These are phyloP conservation scores for Protobothrops flavoviridis DNA, from an alignment of 2,113 vertebrate genomes.

Conservation along the genomic window DNA sequence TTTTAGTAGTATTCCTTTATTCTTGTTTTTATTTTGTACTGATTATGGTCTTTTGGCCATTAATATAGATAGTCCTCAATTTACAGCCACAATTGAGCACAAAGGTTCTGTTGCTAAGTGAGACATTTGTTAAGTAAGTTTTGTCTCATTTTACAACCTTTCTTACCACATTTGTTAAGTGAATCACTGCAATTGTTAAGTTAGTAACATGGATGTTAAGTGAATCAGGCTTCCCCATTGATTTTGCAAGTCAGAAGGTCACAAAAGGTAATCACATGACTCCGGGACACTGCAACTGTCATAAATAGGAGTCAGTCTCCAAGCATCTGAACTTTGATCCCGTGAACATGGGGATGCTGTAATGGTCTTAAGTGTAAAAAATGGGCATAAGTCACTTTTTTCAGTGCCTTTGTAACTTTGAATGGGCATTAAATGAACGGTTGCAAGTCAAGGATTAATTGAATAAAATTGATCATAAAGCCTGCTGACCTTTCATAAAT, in stretches of 20 bases:
- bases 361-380: neutral
- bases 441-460: neutral
- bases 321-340: neutral
- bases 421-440: neutral
- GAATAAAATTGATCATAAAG: neutral
- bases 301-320: neutral
- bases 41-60: neutral
- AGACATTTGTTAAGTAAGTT: neutral
- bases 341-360: neutral
- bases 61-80: neutral
- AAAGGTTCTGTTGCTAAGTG: neutral
- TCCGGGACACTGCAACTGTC: neutral
- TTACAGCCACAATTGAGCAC: neutral
- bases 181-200: neutral
- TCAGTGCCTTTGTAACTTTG: neutral
- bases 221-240: neutral
- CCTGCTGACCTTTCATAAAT: neutral
- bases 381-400: neutral
- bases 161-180: neutral
- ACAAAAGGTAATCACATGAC: neutral
- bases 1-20: neutral
- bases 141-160: neutral
- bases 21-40: neutral
- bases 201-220: neutral
- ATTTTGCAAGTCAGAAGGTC: neutral